Conservation (phyloP, 1,140 invertebrate species). For the Melitaea cinxia region DNA sequence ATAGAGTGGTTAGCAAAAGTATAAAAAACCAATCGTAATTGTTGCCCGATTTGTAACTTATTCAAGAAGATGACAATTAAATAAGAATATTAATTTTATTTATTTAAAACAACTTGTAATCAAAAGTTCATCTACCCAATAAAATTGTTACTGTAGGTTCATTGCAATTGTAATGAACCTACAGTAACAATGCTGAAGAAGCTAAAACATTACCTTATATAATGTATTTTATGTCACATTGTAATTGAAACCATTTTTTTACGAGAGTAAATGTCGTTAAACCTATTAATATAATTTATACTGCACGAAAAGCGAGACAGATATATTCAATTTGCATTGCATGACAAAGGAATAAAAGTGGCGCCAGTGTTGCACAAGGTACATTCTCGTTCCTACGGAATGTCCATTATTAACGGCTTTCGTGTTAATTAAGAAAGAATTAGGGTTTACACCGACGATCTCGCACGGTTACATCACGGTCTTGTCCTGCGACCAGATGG, state of each 20-base stretch:
- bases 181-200: too few species aligned
- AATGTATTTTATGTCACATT: too few species aligned
- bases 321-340: not conserved
- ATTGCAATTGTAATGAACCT: too few species aligned
- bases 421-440: slow-evolving; percentile 37
- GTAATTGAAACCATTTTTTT: too few species aligned
- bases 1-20: not conserved
- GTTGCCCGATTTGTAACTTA: too few species aligned
- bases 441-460: slow-evolving; percentile 25
- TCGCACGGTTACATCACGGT: slow-evolving; percentile 58
- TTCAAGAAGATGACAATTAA: too few species aligned
- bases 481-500: slow-evolving; percentile 70
- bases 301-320: not conserved
- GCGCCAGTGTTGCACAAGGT: slow-evolving; percentile 9
- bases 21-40: not conserved
- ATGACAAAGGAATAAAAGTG: not conserved
- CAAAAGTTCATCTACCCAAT: too few species aligned
- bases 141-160: too few species aligned
- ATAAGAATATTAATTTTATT: too few species aligned
- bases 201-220: too few species aligned
- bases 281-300: not conserved
- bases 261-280: not conserved
- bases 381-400: slow-evolving; percentile 12
- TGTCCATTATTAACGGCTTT: slow-evolving; percentile 24
- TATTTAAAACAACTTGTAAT: too few species aligned